Base-by-base conservation (phyloP, 2,113 vertebrate species). In the Beaufortia kweichowensis region DNA sequence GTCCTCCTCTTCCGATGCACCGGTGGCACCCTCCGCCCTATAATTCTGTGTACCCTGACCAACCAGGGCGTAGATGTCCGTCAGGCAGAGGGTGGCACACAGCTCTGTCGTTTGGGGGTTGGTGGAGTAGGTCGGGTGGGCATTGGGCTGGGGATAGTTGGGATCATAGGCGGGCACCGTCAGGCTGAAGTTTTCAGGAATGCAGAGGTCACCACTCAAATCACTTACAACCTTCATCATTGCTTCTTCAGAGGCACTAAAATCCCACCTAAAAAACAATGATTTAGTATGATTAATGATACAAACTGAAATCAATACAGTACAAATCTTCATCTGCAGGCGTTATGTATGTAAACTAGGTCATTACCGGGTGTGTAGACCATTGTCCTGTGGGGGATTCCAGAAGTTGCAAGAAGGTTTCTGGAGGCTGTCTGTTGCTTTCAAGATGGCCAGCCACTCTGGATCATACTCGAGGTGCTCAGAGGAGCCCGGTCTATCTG, bases 81-180 rank as follows among this genome's bases (percentile, higher is more conserved):
- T 93, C 84, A 99, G 93, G 19, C 95, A 93, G 60, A 99, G 84
- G 15, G 84, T 94, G 67, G 96, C 95, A 70, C 96, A 99, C 53
- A 99, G 91, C 82, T 97, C 94, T 0, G 96, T 98, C 1, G 96
- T 99, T 89, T 99, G 97, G 1, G 97, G 95, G 87, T 87, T 98
- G 77, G 94, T 93, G 82, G 71, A 87, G 70, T 92, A 95, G 86
- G 92, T 83, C 2, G 94, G 91, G 6, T 84, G 29, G 31, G 87
- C 8, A 0, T 91, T 80, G 15, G 85, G 88, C 62, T 93, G 93
- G 3, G 94, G 93, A 55, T 85, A 92, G 79, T 61, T 85, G 31
- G 96, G 94, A 77, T 96, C 89, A 1, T 94, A 96, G 68, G 90
- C 88, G 1, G 92, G 83, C 56, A 93, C 91, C 0, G 94, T 96